Evolutionary conservation across 23 tunicate genomes (phyloP).

Genomic region (Halocynthia aurantium): DNA sequence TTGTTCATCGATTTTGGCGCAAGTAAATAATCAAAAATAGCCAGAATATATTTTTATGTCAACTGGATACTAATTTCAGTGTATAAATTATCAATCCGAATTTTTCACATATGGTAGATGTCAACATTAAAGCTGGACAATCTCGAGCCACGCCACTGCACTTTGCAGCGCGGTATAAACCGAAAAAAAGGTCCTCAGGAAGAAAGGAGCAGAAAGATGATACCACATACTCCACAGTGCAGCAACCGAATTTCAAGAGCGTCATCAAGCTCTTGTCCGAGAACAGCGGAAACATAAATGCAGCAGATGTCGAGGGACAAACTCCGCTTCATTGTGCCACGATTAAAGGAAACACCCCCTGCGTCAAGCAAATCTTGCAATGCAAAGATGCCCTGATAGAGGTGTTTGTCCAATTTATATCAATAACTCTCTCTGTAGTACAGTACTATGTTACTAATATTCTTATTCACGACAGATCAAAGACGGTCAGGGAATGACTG

Average conservation of each 20-base stretch:
- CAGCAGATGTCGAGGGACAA: slow-evolving; percentile 61
- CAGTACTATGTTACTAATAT: not conserved
- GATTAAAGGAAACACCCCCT: slow-evolving; percentile 66
- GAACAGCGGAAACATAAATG: slow-evolving; percentile 62
- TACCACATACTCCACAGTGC: not conserved
- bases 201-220: not conserved
- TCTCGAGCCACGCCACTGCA: slow-evolving; percentile 66
- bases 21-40: slow-evolving; percentile 30
- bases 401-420: slow-evolving; percentile 4
- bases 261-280: slow-evolving; percentile 49
- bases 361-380: slow-evolving; percentile 37
- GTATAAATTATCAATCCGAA: not conserved
- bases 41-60: not conserved
- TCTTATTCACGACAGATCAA: slow-evolving; percentile 12
- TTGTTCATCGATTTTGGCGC: slow-evolving; percentile 51
- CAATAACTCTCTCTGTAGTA: too few species aligned
- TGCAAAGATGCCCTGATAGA: slow-evolving; percentile 44
- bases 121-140: slow-evolving; percentile 44
- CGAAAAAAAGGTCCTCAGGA: slow-evolving; percentile 5
- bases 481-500: slow-evolving; percentile 87
- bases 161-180: slow-evolving; percentile 54
- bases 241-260: slow-evolving; percentile 14
- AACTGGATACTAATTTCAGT: not conserved
- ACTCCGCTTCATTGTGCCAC: slow-evolving; percentile 75
- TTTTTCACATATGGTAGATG: not conserved